Evolutionary conservation across 2,888 invertebrate genomes (phyloP), one percentile per base, ranked within the genome.

Genomic region (Lasioglossum lativentre): DNA sequence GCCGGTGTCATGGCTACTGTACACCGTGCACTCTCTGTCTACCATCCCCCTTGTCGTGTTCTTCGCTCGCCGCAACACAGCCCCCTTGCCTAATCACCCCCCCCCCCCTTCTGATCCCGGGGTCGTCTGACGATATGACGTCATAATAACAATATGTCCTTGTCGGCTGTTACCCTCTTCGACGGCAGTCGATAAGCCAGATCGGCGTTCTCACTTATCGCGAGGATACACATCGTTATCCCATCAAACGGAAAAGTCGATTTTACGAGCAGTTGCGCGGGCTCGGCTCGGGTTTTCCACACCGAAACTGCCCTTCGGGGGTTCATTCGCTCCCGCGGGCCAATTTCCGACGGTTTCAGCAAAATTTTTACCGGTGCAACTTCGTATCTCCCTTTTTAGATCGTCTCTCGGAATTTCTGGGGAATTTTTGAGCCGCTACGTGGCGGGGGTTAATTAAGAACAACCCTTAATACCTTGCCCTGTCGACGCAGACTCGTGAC

Each of bases 1-100:
- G 90, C 91, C 89, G 91, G 91, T 93, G 93, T 93, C 93, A 93
- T 93, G 93, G 93, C 93, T 93, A 87, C 90, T 89, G 88, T 92
- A 87, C 86, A 88, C 81, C 89, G 86, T 87, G 88, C 88, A 88
- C 87, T 87, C 88, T 90, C 87, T 88, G 78, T 90, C 89, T 85
- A 77, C 87, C 82, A 82, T 78, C 75, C 79, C 86, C 85, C 88
- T 78, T 88, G 79, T 88, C 86, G 81, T 86, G 86, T 86, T 87
- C 78, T 84, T 85, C 82, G 82, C 84, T 83, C 83, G 83, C 86
- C 89, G 83, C 79, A 83, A 83, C 86, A 82, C 85, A 78, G 56
- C 86, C 59, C 81, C 76, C 83, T 63, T 74, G 73, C 83, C 88
- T 87, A 86, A 89, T 87, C 86, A 78, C 84, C 73, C 83, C 88